Conservation (phyloP, 1,140 invertebrate genomes). For the Apis cerana region DNA sequence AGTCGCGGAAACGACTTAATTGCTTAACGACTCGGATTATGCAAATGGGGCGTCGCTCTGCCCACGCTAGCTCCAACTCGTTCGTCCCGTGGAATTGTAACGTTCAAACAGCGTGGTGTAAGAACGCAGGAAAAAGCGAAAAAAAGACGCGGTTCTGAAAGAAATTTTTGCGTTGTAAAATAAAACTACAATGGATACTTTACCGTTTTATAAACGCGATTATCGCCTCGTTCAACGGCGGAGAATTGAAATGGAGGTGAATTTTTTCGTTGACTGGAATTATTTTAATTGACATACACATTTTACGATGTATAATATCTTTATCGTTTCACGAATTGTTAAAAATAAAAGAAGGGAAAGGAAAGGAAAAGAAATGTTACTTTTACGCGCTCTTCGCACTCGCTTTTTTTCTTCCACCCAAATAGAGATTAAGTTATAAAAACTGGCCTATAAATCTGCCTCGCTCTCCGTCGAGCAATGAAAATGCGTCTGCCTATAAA, state of each 20-base stretch:
- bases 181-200: no score
- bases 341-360: no score
- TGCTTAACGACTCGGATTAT: constrained; percentile 61
- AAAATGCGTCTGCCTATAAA: constrained; percentile 45
- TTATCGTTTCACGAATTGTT: no score
- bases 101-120: not conserved
- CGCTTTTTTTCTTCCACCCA: not conserved
- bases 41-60: constrained; percentile 54
- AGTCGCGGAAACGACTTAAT: constrained; percentile 49
- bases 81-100: constrained; percentile 23
- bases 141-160: not conserved
- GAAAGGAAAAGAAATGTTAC: not conserved
- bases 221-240: no score
- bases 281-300: no score
- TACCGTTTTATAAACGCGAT: no score
- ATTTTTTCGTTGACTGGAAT: no score
- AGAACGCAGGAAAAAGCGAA: not conserved
- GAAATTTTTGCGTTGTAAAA: no score
- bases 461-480: constrained; percentile 13
- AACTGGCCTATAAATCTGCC: constrained; percentile 44
- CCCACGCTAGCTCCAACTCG: constrained; percentile 33
- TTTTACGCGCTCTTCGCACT: constrained; percentile 1
- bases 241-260: no score
- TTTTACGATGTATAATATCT: no score
- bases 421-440: constrained; percentile 25